Evolutionary conservation across 2,113 vertebrate genomes (phyloP).

Genomic region (Callaeas wilsoni): DNA sequence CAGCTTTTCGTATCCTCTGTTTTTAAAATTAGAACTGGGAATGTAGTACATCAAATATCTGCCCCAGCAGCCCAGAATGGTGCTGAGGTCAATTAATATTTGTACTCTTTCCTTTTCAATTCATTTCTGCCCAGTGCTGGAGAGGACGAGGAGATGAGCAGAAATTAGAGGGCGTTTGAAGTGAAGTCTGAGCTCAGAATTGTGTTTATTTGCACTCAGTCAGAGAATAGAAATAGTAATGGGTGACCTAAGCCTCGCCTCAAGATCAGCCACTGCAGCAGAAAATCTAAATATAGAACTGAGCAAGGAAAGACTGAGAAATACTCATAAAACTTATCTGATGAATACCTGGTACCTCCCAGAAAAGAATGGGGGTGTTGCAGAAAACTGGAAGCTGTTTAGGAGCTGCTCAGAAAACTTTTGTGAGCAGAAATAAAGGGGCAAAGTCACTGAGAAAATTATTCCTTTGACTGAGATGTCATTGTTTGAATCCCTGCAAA

Average conservation of each 20-base stretch:
- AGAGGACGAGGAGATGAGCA: background rate
- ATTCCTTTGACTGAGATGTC: background rate
- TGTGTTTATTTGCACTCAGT: background rate
- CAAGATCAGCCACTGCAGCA: conserved; percentile 9
- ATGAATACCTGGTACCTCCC: background rate
- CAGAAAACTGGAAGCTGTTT: background rate
- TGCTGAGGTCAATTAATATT: conserved; percentile 1
- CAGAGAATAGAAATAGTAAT: background rate
- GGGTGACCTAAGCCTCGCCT: conserved; percentile 22
- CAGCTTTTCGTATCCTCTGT: background rate
- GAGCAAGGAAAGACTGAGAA: background rate
- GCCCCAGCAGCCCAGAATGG: background rate
- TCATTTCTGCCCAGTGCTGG: background rate
- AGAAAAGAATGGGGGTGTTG: background rate
- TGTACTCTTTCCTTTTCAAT: background rate
- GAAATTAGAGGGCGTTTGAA: background rate
- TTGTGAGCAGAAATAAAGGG: background rate
- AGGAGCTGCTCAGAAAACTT: background rate
- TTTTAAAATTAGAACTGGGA: background rate
- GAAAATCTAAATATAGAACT: conserved; percentile 18
- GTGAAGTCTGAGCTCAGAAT: background rate
- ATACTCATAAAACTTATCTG: conserved; percentile 34
- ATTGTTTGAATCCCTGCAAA: background rate
- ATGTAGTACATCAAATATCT: background rate
- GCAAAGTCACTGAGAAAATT: background rate